A percentile compares a stretch with the other conserved stretches of the same genome.
Evolutionary conservation across 1,140 invertebrate genomes (phyloP).

Genomic region (Tetramorium parvispinum): DNA sequence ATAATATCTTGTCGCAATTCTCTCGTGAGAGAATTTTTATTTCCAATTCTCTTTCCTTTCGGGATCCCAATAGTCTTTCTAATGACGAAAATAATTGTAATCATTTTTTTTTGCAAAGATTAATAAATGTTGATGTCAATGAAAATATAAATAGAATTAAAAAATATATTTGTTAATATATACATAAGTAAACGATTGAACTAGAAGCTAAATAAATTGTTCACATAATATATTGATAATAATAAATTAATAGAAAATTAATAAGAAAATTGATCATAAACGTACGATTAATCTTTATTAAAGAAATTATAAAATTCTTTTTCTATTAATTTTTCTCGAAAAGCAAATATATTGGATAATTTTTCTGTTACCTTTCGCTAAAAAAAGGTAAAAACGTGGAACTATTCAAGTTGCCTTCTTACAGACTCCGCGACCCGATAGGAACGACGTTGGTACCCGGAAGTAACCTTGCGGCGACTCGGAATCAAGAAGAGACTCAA

Average conservation of each 20-base stretch:
- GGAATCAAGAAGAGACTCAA: neutral
- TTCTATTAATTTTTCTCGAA: neutral
- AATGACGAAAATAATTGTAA: neutral
- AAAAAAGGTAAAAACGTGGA: slow-evolving; percentile 17
- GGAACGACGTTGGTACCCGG: slow-evolving; percentile 14
- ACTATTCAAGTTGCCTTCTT: neutral
- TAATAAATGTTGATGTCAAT: neutral
- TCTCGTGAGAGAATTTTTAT: neutral
- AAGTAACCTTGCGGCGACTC: neutral
- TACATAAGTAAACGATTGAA: neutral
- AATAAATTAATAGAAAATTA: neutral
- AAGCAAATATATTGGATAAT: neutral
- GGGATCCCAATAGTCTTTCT: neutral
- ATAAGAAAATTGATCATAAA: neutral
- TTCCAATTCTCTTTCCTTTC: neutral
- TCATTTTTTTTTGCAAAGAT: neutral
- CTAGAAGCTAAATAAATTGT: neutral
- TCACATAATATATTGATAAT: neutral
- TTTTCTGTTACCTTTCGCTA: neutral
- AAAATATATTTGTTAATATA: neutral
- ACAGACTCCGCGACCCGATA: neutral
- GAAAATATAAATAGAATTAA: neutral
- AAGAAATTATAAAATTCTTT: neutral
- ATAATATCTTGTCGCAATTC: neutral
- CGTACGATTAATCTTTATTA: neutral